A percentile compares a stretch with the other conserved stretches of the same genome.
Evolutionary conservation across 2,888 invertebrate species (phyloP).

Genomic region (Tiliacea aurago): DNA sequence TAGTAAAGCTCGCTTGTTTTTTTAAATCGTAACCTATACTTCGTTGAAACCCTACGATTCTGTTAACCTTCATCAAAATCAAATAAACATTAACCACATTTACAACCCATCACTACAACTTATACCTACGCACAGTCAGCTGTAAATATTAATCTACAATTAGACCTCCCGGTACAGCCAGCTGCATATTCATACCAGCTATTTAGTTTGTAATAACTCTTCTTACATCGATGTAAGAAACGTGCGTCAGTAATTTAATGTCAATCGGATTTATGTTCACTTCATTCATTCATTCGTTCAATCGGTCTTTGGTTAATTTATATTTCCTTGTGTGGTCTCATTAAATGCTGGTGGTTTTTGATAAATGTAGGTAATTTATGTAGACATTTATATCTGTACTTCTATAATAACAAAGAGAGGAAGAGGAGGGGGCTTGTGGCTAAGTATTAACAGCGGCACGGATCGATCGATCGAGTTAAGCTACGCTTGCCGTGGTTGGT

Average conservation of each 20-base stretch:
- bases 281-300: constrained; percentile 38
- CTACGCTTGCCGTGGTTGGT: too few relatives aligned
- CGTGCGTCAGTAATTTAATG: constrained; percentile 43
- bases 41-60: not conserved
- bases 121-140: constrained; percentile 50
- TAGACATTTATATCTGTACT: not conserved
- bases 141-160: constrained; percentile 61
- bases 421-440: too few relatives aligned
- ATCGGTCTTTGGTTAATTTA: constrained; percentile 51
- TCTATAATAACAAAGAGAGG: too few relatives aligned
- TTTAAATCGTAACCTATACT: not conserved
- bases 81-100: constrained; percentile 6
- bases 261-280: constrained; percentile 52
- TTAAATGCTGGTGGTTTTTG: constrained; percentile 5
- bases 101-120: constrained; percentile 13
- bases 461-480: too few relatives aligned
- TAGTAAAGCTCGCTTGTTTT: too few relatives aligned
- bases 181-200: constrained; percentile 53
- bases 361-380: not conserved
- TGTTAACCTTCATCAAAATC: not conserved
- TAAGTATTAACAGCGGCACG: too few relatives aligned
- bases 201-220: constrained; percentile 61
- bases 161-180: constrained; percentile 56
- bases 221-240: constrained; percentile 41
- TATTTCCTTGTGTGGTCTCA: constrained; percentile 48